Evolutionary conservation across 2,113 vertebrate species (phyloP), one percentile per base, ranked within the genome.

Genomic region (Mus spicilegus): DNA sequence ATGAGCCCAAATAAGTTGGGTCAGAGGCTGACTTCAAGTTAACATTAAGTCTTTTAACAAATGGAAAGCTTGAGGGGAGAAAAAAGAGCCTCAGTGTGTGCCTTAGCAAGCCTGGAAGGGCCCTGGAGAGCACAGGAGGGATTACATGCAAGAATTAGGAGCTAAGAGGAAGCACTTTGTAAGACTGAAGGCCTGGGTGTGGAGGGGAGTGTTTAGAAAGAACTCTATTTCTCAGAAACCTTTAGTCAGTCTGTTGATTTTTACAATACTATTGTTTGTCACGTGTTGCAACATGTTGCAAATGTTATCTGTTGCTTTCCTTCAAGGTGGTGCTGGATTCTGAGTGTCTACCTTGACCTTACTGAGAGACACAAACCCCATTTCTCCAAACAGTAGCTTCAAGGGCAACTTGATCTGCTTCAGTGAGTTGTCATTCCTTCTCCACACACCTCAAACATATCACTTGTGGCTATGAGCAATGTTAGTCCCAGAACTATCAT

Each of bases 41-140:
- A n/a, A 33, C 77, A 81, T 39, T 88, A 73, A 89, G 20, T 93
- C 11, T 78, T 87, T 87, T 87, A 87, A 58, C 39, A 93, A 75
- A 26, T 76, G 20, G 87, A 84, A 82, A 95, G 72, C 13, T 77
- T 80, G 39, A 16, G 67, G 63, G 54, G 54, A 13, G 13, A 54
- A 54, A 70, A 96, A 26, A 11, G n/a, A 46, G 39, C 78, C 46
- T 89, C 67, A 69, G 4, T 13, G 0, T 51, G 26, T 61, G 58
- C 42, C 20, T 39, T 30, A 4, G n/a, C 36, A 56, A 73, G 10
- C 9, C 1, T 67, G 36, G 30, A 11, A 73, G 30, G 33, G 39
- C 86, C 76, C 28, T 61, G 12, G 69, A 76, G 82, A 91, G 19
- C 54, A 75, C 85, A 8, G 26, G 72, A 75, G 4, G 65, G 67